These are phyloP conservation scores for Pituophis catenifer DNA, from an alignment of 2,113 vertebrate species.

Conservation along the genomic window DNA sequence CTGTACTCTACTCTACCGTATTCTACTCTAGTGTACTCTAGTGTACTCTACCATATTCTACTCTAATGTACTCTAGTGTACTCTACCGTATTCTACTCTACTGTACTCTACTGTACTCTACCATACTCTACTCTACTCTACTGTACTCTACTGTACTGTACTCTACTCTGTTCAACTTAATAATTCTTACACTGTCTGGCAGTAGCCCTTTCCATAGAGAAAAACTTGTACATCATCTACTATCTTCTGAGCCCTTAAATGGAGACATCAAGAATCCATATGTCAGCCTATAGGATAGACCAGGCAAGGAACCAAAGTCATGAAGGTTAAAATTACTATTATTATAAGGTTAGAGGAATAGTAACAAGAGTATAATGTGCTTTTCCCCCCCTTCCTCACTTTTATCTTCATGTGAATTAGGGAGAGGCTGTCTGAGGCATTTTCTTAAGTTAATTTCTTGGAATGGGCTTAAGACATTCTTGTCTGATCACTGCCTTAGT, in stretches of 20 bases:
- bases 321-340: not conserved
- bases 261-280: not conserved
- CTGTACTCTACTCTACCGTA: no score
- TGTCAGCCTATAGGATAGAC: not conserved
- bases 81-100: no score
- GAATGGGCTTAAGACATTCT: not conserved
- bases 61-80: no score
- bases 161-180: no score
- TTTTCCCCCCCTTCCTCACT: not conserved
- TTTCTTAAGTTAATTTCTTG: not conserved
- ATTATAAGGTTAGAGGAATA: not conserved
- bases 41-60: fast-evolving
- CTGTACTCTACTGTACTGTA: no score
- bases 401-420: not conserved
- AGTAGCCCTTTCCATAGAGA: not conserved
- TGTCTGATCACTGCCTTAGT: not conserved
- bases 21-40: no score
- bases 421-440: not conserved
- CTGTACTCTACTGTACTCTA: no score
- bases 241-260: not conserved
- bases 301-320: not conserved
- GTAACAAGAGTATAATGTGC: not conserved
- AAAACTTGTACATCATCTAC: not conserved
- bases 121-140: no score
- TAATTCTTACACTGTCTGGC: not conserved